A percentile compares a stretch with the other conserved stretches of the same genome.
Conservation (phyloP, 2,797 vertebrate genomes). For the Gobio occitaniae region DNA sequence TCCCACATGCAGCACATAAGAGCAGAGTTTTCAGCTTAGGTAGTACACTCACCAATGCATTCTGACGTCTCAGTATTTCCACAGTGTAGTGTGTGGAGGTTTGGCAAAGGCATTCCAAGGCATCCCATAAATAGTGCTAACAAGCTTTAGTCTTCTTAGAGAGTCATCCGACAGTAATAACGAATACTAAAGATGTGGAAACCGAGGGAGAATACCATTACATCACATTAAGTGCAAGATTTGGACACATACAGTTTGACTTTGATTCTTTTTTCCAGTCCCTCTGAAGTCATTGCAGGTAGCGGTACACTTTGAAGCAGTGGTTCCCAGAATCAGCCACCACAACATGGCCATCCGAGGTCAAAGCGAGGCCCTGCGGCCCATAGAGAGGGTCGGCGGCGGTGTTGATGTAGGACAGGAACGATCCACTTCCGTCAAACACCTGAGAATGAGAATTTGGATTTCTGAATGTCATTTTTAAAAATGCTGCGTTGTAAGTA, state of each 20-base stretch:
- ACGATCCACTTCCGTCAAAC: constrained; percentile 96
- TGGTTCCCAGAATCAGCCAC: constrained; percentile 99
- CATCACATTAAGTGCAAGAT: constrained; percentile 46
- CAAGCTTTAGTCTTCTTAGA: constrained; percentile 33
- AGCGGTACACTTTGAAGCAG: constrained; percentile 99
- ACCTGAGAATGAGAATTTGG: constrained; percentile 76
- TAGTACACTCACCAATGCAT: constrained; percentile 7
- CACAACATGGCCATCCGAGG: constrained; percentile 96
- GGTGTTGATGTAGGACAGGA: constrained; percentile 98
- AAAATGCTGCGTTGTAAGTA: background rate
- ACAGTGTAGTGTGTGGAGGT: constrained; percentile 28
- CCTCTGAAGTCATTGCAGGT: constrained; percentile 85
- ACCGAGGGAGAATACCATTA: constrained; percentile 16
- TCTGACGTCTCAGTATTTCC: constrained; percentile 13
- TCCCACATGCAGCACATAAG: constrained; percentile 31
- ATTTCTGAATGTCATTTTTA: background rate
- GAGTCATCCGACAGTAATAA: constrained; percentile 21
- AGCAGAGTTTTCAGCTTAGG: background rate
- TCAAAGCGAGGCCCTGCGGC: constrained; percentile 95
- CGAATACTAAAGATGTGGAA: constrained; percentile 18
- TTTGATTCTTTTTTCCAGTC: constrained; percentile 4
- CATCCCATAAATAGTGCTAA: constrained; percentile 24
- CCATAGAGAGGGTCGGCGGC: constrained; percentile 97
- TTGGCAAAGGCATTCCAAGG: constrained; percentile 44
- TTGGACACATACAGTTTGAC: constrained; percentile 21